These are phyloP conservation scores for Chelonoidis abingdonii DNA, from an alignment of 2,113 vertebrate species.

Conservation along the genomic window DNA sequence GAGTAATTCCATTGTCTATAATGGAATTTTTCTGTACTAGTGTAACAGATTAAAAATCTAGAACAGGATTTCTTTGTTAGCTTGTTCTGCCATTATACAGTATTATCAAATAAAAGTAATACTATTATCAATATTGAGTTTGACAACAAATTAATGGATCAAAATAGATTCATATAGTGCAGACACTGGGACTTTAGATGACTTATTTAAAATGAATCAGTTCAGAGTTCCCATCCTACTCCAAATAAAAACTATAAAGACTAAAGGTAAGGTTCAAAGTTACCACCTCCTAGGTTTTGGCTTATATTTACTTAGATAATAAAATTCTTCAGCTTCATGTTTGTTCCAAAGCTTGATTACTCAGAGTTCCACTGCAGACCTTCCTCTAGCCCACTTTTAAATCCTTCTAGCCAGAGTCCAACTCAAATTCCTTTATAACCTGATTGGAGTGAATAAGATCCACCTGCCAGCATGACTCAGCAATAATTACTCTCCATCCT, in stretches of 20 bases:
- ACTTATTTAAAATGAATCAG: background rate
- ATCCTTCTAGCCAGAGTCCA: background rate
- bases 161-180: background rate
- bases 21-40: background rate
- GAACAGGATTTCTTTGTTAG: conserved; percentile 19
- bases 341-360: background rate
- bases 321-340: background rate
- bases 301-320: background rate
- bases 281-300: background rate
- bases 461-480: background rate
- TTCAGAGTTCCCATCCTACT: background rate
- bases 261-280: background rate
- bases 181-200: no score
- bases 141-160: conserved; percentile 7
- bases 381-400: background rate
- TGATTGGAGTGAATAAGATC: background rate
- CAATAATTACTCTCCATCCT: background rate
- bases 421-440: background rate
- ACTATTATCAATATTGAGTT: conserved; percentile 48
- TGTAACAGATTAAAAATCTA: conserved; percentile 63
- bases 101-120: background rate
- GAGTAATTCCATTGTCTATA: conserved; percentile 53
- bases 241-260: background rate
- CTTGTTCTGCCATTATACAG: conserved; percentile 7
- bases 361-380: background rate